phyloP scores from a whole-genome alignment of 2,888 invertebrate genomes.

The Parelbella ahira region DNA sequence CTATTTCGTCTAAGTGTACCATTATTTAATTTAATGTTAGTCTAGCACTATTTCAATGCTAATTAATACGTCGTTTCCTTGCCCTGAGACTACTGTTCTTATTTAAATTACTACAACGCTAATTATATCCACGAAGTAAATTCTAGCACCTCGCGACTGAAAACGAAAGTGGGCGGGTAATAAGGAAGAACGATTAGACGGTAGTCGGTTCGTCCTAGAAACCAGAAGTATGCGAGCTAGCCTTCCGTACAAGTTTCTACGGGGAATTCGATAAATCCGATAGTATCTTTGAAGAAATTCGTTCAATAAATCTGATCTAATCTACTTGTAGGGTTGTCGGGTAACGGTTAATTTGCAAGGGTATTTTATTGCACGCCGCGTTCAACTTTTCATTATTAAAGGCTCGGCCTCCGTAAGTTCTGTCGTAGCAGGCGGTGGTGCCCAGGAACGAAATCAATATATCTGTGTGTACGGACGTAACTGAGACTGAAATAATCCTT shows the following conservation, averaged over 20 bases:
- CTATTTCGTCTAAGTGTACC: too few species aligned
- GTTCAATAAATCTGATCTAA: constrained; percentile 32
- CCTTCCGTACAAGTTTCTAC: constrained; percentile 25
- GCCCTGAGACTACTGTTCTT: too few species aligned
- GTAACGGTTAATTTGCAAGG: constrained; percentile 5
- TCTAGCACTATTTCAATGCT: too few species aligned
- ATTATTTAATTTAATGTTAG: too few species aligned
- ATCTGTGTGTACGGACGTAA: too few species aligned
- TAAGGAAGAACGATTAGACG: constrained; percentile 51
- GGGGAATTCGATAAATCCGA: constrained; percentile 31
- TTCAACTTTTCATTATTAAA: not conserved
- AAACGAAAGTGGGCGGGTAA: constrained; percentile 50
- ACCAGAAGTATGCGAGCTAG: constrained; percentile 20
- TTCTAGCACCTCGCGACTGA: constrained; percentile 26
- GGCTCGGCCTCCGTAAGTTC: not conserved
- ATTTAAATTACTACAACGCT: too few species aligned
- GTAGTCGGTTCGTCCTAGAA: constrained; percentile 34
- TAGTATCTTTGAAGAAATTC: constrained; percentile 30
- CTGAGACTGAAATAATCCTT: too few species aligned
- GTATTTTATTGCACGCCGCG: constrained; percentile 7
- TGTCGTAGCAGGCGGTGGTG: not conserved
- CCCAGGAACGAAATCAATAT: too few species aligned
- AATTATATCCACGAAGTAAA: too few species aligned
- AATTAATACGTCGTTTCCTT: too few species aligned
- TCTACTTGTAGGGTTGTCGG: constrained; percentile 20